Evolutionary conservation across 2,888 invertebrate species (phyloP), one percentile per base, ranked within the genome.

Genomic region (Cantharis flavilabris): DNA sequence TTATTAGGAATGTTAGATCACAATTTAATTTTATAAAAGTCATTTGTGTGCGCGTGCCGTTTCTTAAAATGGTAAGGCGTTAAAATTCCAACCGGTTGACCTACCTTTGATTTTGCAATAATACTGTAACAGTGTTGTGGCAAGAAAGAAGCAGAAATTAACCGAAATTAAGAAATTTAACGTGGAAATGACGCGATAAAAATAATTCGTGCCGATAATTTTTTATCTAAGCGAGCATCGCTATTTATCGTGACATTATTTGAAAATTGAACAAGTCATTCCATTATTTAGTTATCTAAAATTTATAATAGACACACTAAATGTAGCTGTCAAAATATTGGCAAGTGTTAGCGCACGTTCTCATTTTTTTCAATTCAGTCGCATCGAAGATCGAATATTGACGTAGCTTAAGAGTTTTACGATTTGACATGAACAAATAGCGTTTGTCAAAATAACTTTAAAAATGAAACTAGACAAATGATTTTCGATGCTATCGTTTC

Each of bases 1-100:
- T 26, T n/a, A 69, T 62, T 67, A 23, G 20, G 20, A 67, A 67
- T 67, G 20, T 67, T 20, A 67, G 65, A 23, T 23, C 23, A 26
- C 65, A 33, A 3, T 33, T 33, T 33, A 33, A 33, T 33, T 33
- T 33, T 33, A 33, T 33, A 67, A 67, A 26, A 67, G 65, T 20
- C 65, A 23, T n/a, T 67, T 67, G n/a, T 20, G 23, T 9, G n/a
- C 65, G 65, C 69, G 73, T 70, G 73, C 70, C 30, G 23, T 62
- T 73, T 73, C 73, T 73, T 63, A 73, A 73, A 73, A 73, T 69
- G 73, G 73, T 69, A 70, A 73, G 73, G 73, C 73, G 73, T 73
- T 73, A 73, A 73, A 73, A 73, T 73, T 73, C 73, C 69, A 63
- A 70, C 26, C 49, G 69, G 70, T 73, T 73, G 73, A 73, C 73